Percentiles rank a stretch among this genome's conserved stretches.
Conservation (phyloP, 2,113 vertebrate genomes). For the Bambusicola thoracicus region DNA sequence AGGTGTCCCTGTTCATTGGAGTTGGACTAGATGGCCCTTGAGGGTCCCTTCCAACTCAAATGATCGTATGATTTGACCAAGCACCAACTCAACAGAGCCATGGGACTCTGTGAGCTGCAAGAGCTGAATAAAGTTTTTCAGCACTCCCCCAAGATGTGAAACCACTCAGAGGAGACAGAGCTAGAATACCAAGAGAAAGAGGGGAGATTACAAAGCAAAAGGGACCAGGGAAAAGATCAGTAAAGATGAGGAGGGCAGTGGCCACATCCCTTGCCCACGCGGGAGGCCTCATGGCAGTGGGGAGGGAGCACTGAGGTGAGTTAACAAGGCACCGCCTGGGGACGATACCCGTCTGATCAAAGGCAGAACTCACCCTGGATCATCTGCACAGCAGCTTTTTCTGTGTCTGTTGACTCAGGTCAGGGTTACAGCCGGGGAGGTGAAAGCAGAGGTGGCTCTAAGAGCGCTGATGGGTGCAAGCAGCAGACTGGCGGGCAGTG, state of each 20-base stretch:
- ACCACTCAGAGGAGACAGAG: not conserved
- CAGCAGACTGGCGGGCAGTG: not conserved
- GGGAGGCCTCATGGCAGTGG: not conserved
- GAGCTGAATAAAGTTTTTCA: not conserved
- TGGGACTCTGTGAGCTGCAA: not conserved
- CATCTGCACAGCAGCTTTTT: slow-evolving; percentile 34
- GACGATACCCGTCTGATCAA: slow-evolving; percentile 53
- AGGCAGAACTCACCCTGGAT: slow-evolving; percentile 50
- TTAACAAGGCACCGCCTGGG: slow-evolving; percentile 29
- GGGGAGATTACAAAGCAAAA: slow-evolving; percentile 11
- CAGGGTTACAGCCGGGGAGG: slow-evolving; percentile 46
- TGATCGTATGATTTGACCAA: not conserved
- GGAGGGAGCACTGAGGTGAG: slow-evolving; percentile 25
- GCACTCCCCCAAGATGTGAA: slow-evolving; percentile 22
- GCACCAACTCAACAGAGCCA: not conserved
- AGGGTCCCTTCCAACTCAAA: too few relatives aligned
- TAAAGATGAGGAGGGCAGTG: slow-evolving; percentile 62
- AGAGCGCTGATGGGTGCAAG: slow-evolving; percentile 49
- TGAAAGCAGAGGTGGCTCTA: not conserved
- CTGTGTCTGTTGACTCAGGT: slow-evolving; percentile 51
- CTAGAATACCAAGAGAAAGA: slow-evolving; percentile 21
- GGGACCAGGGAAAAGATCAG: slow-evolving; percentile 50
- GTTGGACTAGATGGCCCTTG: too few relatives aligned
- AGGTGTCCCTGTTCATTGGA: too few relatives aligned
- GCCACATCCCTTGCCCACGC: not conserved